Conservation (phyloP, 2,113 vertebrate genomes). For the Zosterops borbonicus region DNA sequence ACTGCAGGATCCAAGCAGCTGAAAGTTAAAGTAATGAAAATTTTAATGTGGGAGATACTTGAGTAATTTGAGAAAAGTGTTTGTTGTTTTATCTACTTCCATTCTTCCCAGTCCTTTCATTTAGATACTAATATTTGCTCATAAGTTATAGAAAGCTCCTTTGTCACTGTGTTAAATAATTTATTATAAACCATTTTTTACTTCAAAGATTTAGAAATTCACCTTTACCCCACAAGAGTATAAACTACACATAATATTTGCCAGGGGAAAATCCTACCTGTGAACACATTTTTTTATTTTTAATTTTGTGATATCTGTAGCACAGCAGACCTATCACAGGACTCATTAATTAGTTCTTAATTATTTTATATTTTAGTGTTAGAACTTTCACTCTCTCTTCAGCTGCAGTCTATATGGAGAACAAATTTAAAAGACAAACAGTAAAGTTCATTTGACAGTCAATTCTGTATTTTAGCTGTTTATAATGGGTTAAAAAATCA, state of each 20-base stretch:
- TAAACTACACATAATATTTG: not conserved
- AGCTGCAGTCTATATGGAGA: not conserved
- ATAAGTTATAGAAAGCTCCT: not conserved
- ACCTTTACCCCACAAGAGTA: not conserved
- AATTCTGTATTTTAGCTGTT: not conserved
- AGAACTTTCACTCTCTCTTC: not conserved
- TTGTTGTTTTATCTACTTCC: not conserved
- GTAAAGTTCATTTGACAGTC: not conserved
- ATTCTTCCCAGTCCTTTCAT: not conserved
- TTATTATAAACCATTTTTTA: not conserved
- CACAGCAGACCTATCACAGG: not conserved
- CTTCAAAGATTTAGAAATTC: not conserved
- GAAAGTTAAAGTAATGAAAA: not conserved
- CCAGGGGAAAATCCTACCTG: not conserved
- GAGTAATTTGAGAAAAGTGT: not conserved
- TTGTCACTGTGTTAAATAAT: not conserved
- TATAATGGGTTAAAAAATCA: not conserved
- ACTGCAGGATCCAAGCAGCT: not conserved
- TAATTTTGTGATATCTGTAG: not conserved
- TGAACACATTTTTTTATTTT: not conserved
- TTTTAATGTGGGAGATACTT: not conserved
- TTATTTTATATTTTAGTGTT: not conserved
- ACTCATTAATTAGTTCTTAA: not conserved
- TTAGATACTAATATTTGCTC: not conserved
- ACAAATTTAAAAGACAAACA: not conserved